phyloP scores from a whole-genome alignment of 92 coral and sea anemone genomes.

The Phenganax marumi region DNA sequence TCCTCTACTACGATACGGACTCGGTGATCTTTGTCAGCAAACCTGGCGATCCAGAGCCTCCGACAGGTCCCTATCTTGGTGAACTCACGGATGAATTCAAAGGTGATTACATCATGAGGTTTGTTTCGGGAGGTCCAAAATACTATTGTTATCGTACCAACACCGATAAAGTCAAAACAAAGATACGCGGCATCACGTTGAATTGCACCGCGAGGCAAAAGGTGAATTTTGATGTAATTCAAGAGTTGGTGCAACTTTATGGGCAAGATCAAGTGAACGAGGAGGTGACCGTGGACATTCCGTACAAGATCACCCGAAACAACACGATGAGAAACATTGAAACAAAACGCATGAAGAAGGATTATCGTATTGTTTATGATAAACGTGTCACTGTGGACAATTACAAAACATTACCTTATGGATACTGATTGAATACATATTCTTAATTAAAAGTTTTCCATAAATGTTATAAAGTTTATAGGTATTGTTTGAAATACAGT shows the following conservation, averaged over 20 bases:
- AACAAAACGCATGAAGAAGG: neutral
- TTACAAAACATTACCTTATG: too few relatives aligned
- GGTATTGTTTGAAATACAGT: too few relatives aligned
- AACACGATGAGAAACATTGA: too few relatives aligned
- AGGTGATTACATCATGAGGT: neutral
- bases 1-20: neutral
- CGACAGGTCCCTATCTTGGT: conserved; percentile 3
- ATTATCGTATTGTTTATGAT: neutral
- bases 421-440: too few relatives aligned
- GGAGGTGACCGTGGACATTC: neutral
- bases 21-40: too few relatives aligned
- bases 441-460: neutral
- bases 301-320: too few relatives aligned
- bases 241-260: neutral
- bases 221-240: neutral
- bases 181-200: too few relatives aligned
- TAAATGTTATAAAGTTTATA: too few relatives aligned
- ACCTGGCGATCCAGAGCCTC: neutral
- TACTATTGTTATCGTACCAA: too few relatives aligned
- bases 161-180: too few relatives aligned
- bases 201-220: neutral
- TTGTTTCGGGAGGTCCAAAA: too few relatives aligned
- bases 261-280: neutral
- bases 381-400: too few relatives aligned
- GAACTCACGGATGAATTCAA: neutral